Evolutionary conservation across 1,140 invertebrate species (phyloP).

Genomic region (Lucilia cuprina): DNA sequence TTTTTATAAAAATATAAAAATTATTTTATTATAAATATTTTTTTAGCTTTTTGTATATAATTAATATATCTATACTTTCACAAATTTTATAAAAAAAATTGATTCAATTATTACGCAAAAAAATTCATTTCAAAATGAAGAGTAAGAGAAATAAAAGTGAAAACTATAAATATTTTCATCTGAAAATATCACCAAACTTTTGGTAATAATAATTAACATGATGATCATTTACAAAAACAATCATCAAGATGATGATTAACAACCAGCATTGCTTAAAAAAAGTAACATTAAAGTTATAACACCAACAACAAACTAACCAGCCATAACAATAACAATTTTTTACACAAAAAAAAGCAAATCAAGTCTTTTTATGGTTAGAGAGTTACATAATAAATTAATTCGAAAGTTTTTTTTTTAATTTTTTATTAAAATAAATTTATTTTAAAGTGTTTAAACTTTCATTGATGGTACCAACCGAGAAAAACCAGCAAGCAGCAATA

Average conservation of each 20-base stretch:
- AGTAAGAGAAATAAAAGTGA: neutral
- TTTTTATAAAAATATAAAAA: no score
- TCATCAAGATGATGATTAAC: neutral
- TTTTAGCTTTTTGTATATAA: neutral
- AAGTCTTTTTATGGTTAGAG: conserved; percentile 14
- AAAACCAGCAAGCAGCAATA: neutral
- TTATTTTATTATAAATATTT: no score
- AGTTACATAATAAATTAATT: conserved; percentile 35
- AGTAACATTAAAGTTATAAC: conserved; percentile 16
- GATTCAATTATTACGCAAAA: conserved; percentile 32
- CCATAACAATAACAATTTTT: conserved; percentile 15
- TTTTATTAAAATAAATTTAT: neutral
- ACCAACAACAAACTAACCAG: neutral
- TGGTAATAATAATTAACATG: neutral
- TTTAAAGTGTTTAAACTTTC: neutral
- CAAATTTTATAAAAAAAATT: conserved; percentile 7
- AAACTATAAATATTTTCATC: conserved; percentile 31
- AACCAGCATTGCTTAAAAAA: neutral
- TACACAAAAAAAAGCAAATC: neutral
- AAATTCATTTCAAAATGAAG: neutral
- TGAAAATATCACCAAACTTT: neutral
- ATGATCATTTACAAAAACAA: neutral
- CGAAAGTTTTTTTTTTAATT: conserved; percentile 2
- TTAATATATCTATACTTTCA: neutral
- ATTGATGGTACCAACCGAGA: neutral